Evolutionary conservation across 2,113 vertebrate species (phyloP).

Genomic region (Dipodomys ordii): DNA sequence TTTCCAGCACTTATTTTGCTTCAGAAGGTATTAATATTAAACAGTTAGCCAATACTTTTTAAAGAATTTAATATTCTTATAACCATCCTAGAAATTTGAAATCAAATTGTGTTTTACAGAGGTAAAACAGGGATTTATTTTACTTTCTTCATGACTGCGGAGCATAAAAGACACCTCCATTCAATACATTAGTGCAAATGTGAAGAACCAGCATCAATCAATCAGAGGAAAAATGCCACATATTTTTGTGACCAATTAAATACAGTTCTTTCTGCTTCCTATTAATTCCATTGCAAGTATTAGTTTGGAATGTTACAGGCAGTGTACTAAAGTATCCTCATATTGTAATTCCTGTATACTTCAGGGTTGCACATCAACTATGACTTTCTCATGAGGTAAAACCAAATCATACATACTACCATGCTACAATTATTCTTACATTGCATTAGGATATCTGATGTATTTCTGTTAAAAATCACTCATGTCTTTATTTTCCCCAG

Average conservation of each 20-base stretch:
- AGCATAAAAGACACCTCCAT: neutral
- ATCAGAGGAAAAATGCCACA: neutral
- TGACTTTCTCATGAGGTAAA: neutral
- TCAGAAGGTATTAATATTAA: constrained; percentile 62
- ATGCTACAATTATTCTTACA: neutral
- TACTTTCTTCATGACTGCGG: neutral
- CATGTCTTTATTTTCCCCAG: fast-evolving
- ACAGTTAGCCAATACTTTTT: constrained; percentile 34
- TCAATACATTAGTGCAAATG: fast-evolving
- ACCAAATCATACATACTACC: neutral
- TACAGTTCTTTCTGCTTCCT: neutral
- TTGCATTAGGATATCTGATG: neutral
- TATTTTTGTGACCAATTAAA: neutral
- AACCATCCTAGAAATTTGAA: neutral
- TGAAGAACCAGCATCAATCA: neutral
- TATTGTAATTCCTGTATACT: neutral
- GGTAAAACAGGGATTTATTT: neutral
- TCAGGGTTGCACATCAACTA: neutral
- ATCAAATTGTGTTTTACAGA: constrained; percentile 2
- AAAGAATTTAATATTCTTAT: neutral
- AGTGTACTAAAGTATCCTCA: neutral
- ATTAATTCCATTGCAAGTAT: neutral
- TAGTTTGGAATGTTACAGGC: neutral
- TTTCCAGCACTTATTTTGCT: constrained; percentile 26
- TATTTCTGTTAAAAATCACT: neutral